Conservation (phyloP, 2,888 invertebrate species). For the Nasonia oneida region DNA sequence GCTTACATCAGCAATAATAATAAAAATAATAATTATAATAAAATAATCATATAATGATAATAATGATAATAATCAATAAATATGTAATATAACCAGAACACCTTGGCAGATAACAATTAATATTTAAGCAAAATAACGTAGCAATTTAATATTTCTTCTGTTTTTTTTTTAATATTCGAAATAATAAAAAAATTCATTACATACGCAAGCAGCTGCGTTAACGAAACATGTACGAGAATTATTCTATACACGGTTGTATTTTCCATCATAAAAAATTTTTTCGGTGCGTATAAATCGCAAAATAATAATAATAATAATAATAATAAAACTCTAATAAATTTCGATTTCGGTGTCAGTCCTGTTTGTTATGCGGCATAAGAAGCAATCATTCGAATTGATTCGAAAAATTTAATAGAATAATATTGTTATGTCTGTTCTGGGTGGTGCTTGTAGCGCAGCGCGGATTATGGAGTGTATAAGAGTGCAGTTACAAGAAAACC, state of each 20-base stretch:
- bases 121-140: slow-evolving; percentile 78
- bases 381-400: slow-evolving; percentile 34
- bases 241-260: slow-evolving; percentile 56
- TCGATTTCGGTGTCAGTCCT: slow-evolving; percentile 55
- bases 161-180: slow-evolving; percentile 61
- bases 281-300: slow-evolving; percentile 56
- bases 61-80: slow-evolving; percentile 76
- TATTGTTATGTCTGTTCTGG: slow-evolving; percentile 63
- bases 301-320: slow-evolving; percentile 28
- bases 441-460: slow-evolving; percentile 62
- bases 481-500: slow-evolving; percentile 59
- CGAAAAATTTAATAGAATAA: slow-evolving; percentile 38
- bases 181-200: slow-evolving; percentile 64
- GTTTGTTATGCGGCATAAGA: slow-evolving; percentile 45
- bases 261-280: slow-evolving; percentile 64
- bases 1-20: slow-evolving; percentile 74
- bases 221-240: slow-evolving; percentile 58
- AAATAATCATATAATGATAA: slow-evolving; percentile 69
- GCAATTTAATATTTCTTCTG: slow-evolving; percentile 64
- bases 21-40: slow-evolving; percentile 70
- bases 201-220: slow-evolving; percentile 70
- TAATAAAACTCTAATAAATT: slow-evolving; percentile 63
- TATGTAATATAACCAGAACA: slow-evolving; percentile 79
- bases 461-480: slow-evolving; percentile 60
- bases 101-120: slow-evolving; percentile 79